phyloP scores from a whole-genome alignment of 1,140 invertebrate genomes.

The Platyura marginata region DNA sequence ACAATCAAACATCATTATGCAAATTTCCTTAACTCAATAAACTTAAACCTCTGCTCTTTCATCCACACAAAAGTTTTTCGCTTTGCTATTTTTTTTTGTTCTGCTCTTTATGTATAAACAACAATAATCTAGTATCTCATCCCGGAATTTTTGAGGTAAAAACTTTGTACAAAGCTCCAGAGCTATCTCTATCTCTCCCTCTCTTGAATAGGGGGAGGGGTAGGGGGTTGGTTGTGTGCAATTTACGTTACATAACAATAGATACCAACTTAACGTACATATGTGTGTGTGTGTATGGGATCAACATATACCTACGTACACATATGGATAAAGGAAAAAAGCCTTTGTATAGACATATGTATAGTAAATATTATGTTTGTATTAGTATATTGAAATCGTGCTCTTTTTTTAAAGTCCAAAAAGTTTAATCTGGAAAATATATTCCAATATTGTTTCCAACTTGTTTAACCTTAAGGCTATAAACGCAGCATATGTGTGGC shows the following conservation, averaged over 20 bases:
- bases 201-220: too few species aligned
- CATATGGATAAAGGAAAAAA: too few species aligned
- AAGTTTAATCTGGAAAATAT: not conserved
- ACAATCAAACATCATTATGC: not conserved
- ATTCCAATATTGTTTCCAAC: not conserved
- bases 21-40: not conserved
- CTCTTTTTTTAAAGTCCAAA: not conserved
- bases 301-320: too few species aligned
- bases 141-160: too few species aligned
- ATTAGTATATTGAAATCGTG: not conserved
- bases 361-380: too few species aligned
- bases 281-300: too few species aligned
- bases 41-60: not conserved
- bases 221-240: too few species aligned
- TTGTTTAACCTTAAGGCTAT: not conserved
- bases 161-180: too few species aligned
- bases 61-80: not conserved
- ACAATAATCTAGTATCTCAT: not conserved
- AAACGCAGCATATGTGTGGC: not conserved
- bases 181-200: too few species aligned
- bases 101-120: not conserved
- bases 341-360: too few species aligned
- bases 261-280: too few species aligned
- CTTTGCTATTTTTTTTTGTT: not conserved
- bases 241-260: too few species aligned